A percentile compares a stretch with the other conserved stretches of the same genome.
These are phyloP conservation scores for Stichodactyla helianthus DNA, from an alignment of 64 coral and sea anemone species.

Conservation along the genomic window DNA sequence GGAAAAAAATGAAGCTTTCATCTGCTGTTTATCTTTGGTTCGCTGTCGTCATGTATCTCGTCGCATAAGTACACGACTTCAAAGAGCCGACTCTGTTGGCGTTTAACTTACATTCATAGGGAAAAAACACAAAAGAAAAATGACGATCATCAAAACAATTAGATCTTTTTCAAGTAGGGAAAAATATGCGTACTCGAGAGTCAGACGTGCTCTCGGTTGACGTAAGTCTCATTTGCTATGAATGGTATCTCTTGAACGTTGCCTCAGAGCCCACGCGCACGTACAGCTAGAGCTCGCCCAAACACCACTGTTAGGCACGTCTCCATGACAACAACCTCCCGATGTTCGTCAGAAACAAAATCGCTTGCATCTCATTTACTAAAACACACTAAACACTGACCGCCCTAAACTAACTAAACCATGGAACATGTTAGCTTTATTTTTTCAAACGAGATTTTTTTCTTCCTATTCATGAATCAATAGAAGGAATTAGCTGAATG, in stretches of 20 bases:
- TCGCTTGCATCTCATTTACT: no score
- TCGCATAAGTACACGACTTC: no score
- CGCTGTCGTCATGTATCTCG: background rate
- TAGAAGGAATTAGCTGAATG: background rate
- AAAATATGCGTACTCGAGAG: background rate
- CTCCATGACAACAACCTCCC: background rate
- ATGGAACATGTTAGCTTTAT: no score
- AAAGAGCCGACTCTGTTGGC: no score
- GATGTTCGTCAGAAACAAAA: background rate
- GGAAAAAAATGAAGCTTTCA: background rate
- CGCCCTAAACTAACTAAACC: no score
- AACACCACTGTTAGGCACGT: background rate
- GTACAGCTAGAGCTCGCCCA: background rate
- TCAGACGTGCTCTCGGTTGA: background rate
- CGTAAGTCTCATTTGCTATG: background rate
- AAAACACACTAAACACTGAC: no score
- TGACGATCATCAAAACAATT: background rate
- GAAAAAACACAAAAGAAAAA: background rate
- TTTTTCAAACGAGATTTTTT: background rate
- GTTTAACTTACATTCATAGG: background rate
- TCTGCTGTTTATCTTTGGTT: background rate
- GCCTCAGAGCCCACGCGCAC: background rate
- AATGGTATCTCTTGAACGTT: background rate
- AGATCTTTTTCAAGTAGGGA: background rate
- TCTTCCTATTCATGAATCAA: background rate